phyloP scores from a whole-genome alignment of 2,797 vertebrate species.

The Dicrostonyx torquatus region DNA sequence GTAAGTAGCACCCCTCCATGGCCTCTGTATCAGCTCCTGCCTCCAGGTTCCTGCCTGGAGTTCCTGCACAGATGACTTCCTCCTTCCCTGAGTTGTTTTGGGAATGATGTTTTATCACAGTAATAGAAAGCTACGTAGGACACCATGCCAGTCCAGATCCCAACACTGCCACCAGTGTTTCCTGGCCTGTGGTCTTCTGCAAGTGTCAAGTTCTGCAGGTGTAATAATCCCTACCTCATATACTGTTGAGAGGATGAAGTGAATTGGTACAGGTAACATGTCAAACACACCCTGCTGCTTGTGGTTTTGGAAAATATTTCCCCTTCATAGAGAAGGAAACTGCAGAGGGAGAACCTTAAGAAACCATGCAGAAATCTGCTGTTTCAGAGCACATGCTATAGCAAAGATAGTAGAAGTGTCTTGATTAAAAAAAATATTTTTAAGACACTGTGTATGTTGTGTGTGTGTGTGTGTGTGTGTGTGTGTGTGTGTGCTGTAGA shows the following conservation, averaged over 20 bases:
- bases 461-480: not conserved
- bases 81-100: not conserved
- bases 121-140: not conserved
- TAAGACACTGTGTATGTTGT: not conserved
- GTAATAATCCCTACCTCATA: not conserved
- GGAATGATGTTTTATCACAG: not conserved
- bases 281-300: not conserved
- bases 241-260: not conserved
- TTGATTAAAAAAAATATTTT: not conserved
- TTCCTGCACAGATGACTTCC: not conserved
- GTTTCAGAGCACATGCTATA: constrained; percentile 5
- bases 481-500: not conserved
- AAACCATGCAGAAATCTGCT: not conserved
- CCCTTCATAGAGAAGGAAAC: not conserved
- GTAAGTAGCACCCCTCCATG: not conserved
- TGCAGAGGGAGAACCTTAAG: constrained; percentile 8
- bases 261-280: not conserved
- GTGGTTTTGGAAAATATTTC: not conserved
- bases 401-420: constrained; percentile 5
- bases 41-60: not conserved
- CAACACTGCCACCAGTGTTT: not conserved
- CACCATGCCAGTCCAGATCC: not conserved
- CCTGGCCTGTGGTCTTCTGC: not conserved
- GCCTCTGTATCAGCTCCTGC: not conserved
- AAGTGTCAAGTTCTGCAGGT: not conserved